A percentile compares a stretch with the other conserved stretches of the same genome.
These are phyloP conservation scores for Sarcophaga variegata DNA, from an alignment of 2,888 invertebrate genomes.

Conservation along the genomic window DNA sequence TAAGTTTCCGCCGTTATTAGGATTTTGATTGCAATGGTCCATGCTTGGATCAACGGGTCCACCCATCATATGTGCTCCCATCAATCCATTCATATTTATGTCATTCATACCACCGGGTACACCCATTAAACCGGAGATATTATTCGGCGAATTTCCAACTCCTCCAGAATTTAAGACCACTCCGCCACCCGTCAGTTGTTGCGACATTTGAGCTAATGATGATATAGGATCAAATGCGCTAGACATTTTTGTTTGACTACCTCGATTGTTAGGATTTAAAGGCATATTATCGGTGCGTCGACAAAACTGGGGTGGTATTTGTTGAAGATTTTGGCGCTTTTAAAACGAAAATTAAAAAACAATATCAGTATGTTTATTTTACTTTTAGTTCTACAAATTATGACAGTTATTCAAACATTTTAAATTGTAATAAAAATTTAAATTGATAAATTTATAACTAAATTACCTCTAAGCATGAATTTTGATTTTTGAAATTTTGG, in stretches of 20 bases:
- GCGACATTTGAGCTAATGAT: constrained; percentile 96
- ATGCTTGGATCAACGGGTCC: constrained; percentile 80
- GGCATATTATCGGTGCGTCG: constrained; percentile 85
- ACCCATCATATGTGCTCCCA: constrained; percentile 75
- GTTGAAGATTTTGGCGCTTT: constrained; percentile 75
- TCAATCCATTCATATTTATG: constrained; percentile 72
- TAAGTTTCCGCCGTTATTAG: constrained; percentile 62
- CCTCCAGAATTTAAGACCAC: constrained; percentile 82
- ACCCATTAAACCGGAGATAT: constrained; percentile 56
- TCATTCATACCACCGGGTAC: constrained; percentile 73
- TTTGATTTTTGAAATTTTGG: constrained; percentile 59
- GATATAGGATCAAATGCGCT: constrained; percentile 94
- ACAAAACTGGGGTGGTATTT: constrained; percentile 77
- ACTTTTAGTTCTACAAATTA: not conserved
- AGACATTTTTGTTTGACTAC: constrained; percentile 85
- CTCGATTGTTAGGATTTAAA: constrained; percentile 85
- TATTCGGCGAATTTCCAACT: constrained; percentile 72
- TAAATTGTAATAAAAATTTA: not conserved
- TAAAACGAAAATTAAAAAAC: constrained; percentile 27
- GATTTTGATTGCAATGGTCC: constrained; percentile 76
- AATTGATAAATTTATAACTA: not conserved
- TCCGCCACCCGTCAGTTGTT: constrained; percentile 92
- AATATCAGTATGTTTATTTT: not conserved
- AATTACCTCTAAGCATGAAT: constrained; percentile 57
- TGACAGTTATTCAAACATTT: not conserved